Base-by-base conservation (phyloP, 2,888 invertebrate genomes). In the Yponomeuta cagnagella region DNA sequence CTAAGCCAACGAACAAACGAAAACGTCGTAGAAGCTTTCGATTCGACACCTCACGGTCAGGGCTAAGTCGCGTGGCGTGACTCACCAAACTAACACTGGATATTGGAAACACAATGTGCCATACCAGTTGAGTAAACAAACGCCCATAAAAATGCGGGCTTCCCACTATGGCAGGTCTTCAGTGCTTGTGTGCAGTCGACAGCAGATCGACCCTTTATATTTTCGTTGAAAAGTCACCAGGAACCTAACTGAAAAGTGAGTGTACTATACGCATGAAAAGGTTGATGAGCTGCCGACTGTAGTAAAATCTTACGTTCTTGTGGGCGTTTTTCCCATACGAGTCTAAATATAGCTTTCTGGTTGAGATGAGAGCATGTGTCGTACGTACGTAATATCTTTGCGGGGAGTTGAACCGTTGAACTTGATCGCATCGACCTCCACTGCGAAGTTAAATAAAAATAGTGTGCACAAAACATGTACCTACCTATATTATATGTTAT, bases 341-440 rank as follows among this genome's bases (percentile, higher is more conserved):
- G 43, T 15, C 30, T 12, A 65, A 70, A 73, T 74, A 63, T 70
- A 33, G 33, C 58, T 58, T 69, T 48, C 8, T 69, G 10, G 30
- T 23, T 68, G 48, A 48, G 15, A 58, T 48, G 48, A 10, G 68
- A 71, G 67, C 37, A 70, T 67, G 70, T 70, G 66, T 65, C 52
- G 52, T 67, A 73, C 58, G 23, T 69, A 63, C 63, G 70, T 72
- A 69, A 72, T 68, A 78, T 80, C 85, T 82, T 83, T 84, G 87
- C 84, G 83, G 88, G 88, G 86, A 84, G 80, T 81, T 78, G 86
- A 85, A 83, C 81, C 83, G 83, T 85, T 88, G 88, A 89, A 89
- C 88, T 87, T 88, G 85, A 82, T 82, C 78, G 73, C 78, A 75
- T 76, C 79, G 86, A 85, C 89, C 90, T 86, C 88, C 89, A 82